Evolutionary conservation across 2,797 vertebrate genomes (phyloP).

Genomic region (Sebastes cheni): DNA sequence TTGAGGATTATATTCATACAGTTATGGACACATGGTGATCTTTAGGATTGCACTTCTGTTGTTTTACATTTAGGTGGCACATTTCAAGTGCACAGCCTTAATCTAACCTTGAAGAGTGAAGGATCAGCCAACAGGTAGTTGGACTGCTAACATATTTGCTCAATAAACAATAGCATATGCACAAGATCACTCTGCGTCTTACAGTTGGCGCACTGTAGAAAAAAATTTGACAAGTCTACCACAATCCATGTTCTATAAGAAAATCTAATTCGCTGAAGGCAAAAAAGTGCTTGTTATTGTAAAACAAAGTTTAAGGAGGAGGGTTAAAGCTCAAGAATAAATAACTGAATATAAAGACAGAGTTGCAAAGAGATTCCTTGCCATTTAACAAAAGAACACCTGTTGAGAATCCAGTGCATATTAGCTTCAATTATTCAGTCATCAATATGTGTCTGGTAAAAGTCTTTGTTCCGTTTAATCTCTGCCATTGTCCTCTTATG

Average conservation of each 20-base stretch:
- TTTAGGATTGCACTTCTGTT: background rate
- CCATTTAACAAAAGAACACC: background rate
- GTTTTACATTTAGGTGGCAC: background rate
- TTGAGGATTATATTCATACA: background rate
- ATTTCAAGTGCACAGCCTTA: background rate
- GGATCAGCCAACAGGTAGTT: slow-evolving; percentile 17
- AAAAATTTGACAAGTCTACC: background rate
- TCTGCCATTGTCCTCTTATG: background rate
- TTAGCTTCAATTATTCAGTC: background rate
- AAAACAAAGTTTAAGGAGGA: background rate
- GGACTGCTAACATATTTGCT: slow-evolving; percentile 41
- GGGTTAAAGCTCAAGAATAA: background rate
- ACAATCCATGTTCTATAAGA: background rate
- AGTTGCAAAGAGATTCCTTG: background rate
- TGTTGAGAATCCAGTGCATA: background rate
- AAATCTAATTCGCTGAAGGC: background rate
- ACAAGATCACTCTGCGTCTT: slow-evolving; percentile 1
- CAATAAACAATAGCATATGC: slow-evolving; percentile 28
- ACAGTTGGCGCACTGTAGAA: background rate
- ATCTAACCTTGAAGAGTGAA: slow-evolving; percentile 70
- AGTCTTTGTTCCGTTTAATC: background rate
- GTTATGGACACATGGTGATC: background rate
- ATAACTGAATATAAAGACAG: background rate
- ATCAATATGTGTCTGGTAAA: background rate
- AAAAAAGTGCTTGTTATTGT: background rate